Conservation (phyloP, 2,113 vertebrate species). For the Etheostoma cragini region DNA sequence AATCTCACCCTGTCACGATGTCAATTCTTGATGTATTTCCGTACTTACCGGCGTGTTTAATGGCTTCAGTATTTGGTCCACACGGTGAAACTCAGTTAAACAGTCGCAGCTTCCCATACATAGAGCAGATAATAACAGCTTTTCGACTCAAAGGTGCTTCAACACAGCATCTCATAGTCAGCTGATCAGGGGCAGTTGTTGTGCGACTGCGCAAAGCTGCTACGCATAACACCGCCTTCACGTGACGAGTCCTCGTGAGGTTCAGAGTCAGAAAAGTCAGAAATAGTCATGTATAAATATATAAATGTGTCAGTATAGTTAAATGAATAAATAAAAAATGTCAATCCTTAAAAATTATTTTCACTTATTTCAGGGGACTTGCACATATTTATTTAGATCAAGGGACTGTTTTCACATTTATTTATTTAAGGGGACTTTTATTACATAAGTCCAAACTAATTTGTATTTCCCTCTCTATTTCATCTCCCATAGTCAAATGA, state of each 20-base stretch:
- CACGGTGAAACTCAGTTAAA: conserved; percentile 37
- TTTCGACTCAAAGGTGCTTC: conserved; percentile 64
- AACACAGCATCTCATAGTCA: conserved; percentile 77
- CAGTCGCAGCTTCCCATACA: conserved; percentile 39
- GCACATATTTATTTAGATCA: too few relatives aligned
- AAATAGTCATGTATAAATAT: background rate
- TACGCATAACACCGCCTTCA: conserved; percentile 32
- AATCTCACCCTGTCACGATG: conserved; percentile 65
- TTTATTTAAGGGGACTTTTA: too few relatives aligned
- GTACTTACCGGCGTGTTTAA: conserved; percentile 63
- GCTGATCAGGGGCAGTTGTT: conserved; percentile 69
- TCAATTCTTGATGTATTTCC: background rate
- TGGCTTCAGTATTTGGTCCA: conserved; percentile 22
- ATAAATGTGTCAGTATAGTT: too few relatives aligned
- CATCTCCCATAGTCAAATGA: too few relatives aligned
- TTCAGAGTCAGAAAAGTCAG: background rate
- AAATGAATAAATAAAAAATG: too few relatives aligned
- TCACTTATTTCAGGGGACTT: too few relatives aligned
- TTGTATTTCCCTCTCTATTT: too few relatives aligned
- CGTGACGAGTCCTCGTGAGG: background rate
- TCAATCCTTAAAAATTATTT: too few relatives aligned
- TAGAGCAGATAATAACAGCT: conserved; percentile 46
- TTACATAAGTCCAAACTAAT: too few relatives aligned
- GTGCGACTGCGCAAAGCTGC: conserved; percentile 61
- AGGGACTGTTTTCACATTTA: too few relatives aligned